Conservation (phyloP, 2,113 vertebrate species). For the Tachysurus fulvidraco region DNA sequence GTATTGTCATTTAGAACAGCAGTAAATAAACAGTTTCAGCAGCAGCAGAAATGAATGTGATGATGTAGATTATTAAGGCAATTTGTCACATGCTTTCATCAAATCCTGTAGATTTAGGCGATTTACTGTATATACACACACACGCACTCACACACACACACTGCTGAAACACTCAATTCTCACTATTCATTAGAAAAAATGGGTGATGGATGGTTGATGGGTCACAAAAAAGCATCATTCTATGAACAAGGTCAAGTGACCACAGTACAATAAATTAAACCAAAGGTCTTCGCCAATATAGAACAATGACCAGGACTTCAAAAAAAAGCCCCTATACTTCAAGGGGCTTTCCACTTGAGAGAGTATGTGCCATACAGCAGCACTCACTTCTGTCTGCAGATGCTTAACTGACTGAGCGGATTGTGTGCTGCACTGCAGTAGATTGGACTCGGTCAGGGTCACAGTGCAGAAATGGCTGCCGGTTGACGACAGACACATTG, state of each 20-base stretch:
- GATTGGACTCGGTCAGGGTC: constrained; percentile 49
- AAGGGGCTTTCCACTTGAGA: constrained; percentile 23
- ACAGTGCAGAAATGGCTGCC: constrained; percentile 20
- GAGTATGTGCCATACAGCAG: constrained; percentile 5
- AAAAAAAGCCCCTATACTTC: constrained; percentile 30
- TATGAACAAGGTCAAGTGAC: background rate
- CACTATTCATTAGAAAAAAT: constrained; percentile 1
- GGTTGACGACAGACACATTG: constrained; percentile 51
- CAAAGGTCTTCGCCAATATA: constrained; percentile 15
- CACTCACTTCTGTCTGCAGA: background rate
- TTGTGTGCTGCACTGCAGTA: constrained; percentile 16
- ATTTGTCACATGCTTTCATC: background rate
- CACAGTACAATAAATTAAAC: background rate
- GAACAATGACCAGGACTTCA: constrained; percentile 12
- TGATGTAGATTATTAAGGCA: background rate
- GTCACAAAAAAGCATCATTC: background rate
- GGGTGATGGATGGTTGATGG: background rate
- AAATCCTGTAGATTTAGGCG: background rate
- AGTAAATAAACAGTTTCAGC: background rate
- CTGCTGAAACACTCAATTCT: constrained; percentile 18
- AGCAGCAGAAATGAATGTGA: background rate
- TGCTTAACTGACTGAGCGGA: constrained; percentile 13
- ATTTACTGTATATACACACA: background rate
- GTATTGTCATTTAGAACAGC: background rate
- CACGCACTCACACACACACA: constrained; percentile 27